These are phyloP conservation scores for Megalops atlanticus DNA, from an alignment of 2,113 vertebrate genomes.

Conservation along the genomic window DNA sequence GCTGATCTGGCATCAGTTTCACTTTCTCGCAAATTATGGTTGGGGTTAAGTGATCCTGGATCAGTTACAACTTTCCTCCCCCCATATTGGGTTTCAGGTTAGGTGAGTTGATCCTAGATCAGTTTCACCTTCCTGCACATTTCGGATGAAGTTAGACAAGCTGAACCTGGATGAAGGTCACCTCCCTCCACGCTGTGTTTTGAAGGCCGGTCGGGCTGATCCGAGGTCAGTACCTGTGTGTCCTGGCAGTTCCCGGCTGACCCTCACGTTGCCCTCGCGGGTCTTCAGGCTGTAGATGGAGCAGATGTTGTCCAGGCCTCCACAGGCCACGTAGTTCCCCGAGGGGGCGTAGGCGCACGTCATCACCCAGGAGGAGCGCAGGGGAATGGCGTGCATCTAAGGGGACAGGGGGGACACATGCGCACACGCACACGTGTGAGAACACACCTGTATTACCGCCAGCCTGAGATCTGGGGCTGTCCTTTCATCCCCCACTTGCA, in stretches of 20 bases:
- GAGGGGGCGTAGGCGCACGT: constrained; percentile 88
- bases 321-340: constrained; percentile 88
- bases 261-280: constrained; percentile 85
- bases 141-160: no score
- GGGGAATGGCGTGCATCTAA: constrained; percentile 85
- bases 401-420: background rate
- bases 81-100: no score
- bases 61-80: no score
- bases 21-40: no score
- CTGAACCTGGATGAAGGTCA: no score
- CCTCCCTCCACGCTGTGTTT: no score
- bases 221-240: constrained; percentile 76
- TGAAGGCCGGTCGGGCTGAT: no score
- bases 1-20: background rate
- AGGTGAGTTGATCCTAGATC: no score
- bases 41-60: background rate
- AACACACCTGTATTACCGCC: background rate
- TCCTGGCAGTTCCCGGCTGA: constrained; percentile 85
- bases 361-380: constrained; percentile 91
- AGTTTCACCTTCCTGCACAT: no score
- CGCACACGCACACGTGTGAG: background rate
- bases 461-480: background rate
- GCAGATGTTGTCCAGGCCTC: constrained; percentile 89
- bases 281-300: constrained; percentile 92
- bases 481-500: background rate